Conservation (phyloP, 2,888 invertebrate species). For the Noctua comes region DNA sequence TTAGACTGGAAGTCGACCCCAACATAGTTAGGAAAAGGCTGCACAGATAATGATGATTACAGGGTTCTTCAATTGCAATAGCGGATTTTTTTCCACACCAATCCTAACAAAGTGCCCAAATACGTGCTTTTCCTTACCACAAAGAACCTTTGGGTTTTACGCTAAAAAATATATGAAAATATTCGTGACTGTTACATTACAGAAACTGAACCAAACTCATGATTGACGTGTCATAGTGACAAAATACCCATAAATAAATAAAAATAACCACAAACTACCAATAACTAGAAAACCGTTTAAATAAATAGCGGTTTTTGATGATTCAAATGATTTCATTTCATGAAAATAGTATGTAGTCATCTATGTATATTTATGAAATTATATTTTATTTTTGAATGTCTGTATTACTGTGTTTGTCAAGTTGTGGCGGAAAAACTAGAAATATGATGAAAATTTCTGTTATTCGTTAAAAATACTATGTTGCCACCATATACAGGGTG, state of each 20-base stretch:
- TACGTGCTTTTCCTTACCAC: neutral
- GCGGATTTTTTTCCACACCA: neutral
- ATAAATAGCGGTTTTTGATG: neutral
- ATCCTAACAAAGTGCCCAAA: neutral
- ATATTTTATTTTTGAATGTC: conserved; percentile 1
- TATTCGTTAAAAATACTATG: neutral
- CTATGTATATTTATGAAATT: neutral
- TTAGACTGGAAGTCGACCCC: neutral
- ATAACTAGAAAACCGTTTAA: neutral
- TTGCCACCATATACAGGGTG: neutral
- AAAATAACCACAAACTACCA: neutral
- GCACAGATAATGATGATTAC: neutral
- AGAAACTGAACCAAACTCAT: neutral
- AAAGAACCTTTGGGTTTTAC: neutral
- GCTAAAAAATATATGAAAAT: neutral
- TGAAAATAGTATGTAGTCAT: conserved; percentile 6
- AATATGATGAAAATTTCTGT: neutral
- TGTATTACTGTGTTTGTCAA: neutral
- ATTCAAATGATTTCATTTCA: conserved; percentile 8
- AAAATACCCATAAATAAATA: conserved; percentile 4
- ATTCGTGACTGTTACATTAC: neutral
- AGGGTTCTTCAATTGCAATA: neutral
- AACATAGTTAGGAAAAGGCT: neutral
- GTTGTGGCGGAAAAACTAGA: neutral
- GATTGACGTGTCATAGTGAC: neutral